Evolutionary conservation across 2,113 vertebrate species (phyloP), one percentile per base, ranked within the genome.

Genomic region (Regulus satrapa): DNA sequence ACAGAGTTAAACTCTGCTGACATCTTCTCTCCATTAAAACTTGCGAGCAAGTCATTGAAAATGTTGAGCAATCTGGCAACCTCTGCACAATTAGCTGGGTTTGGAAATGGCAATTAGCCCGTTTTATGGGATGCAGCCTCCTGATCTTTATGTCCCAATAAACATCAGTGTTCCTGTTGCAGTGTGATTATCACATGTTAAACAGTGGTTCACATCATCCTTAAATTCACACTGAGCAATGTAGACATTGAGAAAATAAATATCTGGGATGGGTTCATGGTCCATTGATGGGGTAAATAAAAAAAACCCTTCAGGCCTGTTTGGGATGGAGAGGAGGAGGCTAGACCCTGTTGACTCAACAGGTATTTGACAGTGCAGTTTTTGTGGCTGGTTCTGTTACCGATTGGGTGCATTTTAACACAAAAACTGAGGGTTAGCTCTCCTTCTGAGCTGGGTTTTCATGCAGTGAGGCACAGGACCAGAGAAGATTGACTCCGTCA

Each of bases 371-470:
- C 19, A 16, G 8, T 2, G 13, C 16, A 31, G n/a, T 6, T 23
- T 3, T 2, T 1, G 4, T 9, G 24, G 14, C 5, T 12, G 43
- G 2, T 4, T 71, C 68, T 51, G 46, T 55, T 21, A 32, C 32
- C 1, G 0, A 2, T 29, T 74, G 26, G 21, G 25, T 20, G 38
- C 9, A 4, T 34, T 6, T 5, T 31, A 48, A 45, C 8, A 32
- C n/a, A 36, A 43, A 38, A 28, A 19, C 2, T 5, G 41, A 55
- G 18, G 8, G 3, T 5, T 18, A 2, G 28, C 74, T 41, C 20
- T 18, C 6, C 40, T 38, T 63, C 10, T 24, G 1, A 71, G 3
- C 8, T 32, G 19, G 7, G 8, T 21, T 63, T 59, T 28, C 46
- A 8, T 1, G 7, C 31, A 20, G 24, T 8, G 25, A 63, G 41